Conservation (phyloP, 2,888 invertebrate species). For the Eupeodes luniger region DNA sequence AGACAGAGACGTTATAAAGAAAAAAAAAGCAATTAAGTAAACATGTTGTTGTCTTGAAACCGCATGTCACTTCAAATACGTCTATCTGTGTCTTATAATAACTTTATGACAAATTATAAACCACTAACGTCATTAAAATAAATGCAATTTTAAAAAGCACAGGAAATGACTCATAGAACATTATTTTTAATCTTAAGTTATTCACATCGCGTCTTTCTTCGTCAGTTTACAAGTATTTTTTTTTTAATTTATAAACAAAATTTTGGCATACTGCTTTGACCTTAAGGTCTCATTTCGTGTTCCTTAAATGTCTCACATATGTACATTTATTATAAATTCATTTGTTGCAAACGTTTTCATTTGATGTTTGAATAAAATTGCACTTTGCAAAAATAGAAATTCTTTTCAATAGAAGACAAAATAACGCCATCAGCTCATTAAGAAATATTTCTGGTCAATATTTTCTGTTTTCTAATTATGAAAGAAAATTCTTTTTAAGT, state of each 20-base stretch:
- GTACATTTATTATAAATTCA: not conserved
- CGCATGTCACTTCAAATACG: too few species aligned
- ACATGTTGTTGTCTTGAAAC: not conserved
- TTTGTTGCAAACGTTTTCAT: constrained; percentile 36
- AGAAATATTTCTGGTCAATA: constrained; percentile 11
- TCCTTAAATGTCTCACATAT: constrained; percentile 13
- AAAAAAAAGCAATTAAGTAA: not conserved
- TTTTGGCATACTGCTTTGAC: constrained; percentile 35
- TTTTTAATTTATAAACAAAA: not conserved
- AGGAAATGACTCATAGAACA: constrained; percentile 37
- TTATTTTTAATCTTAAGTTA: not conserved
- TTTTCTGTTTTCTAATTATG: constrained; percentile 15
- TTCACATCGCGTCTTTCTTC: not conserved
- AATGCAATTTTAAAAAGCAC: not conserved
- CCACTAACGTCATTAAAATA: not conserved
- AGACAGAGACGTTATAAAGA: too few species aligned
- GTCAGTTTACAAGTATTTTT: too few species aligned
- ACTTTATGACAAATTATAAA: constrained; percentile 8
- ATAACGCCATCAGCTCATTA: constrained; percentile 18
- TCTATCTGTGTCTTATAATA: not conserved
- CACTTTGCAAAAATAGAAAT: constrained; percentile 3
- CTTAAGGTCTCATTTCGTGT: constrained; percentile 21
- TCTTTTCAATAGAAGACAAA: not conserved
- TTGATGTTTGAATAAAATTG: constrained; percentile 30
- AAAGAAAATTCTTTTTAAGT: constrained; percentile 12